These are phyloP conservation scores for Drosophila parvula DNA, from an alignment of 1,140 invertebrate genomes.

Conservation along the genomic window DNA sequence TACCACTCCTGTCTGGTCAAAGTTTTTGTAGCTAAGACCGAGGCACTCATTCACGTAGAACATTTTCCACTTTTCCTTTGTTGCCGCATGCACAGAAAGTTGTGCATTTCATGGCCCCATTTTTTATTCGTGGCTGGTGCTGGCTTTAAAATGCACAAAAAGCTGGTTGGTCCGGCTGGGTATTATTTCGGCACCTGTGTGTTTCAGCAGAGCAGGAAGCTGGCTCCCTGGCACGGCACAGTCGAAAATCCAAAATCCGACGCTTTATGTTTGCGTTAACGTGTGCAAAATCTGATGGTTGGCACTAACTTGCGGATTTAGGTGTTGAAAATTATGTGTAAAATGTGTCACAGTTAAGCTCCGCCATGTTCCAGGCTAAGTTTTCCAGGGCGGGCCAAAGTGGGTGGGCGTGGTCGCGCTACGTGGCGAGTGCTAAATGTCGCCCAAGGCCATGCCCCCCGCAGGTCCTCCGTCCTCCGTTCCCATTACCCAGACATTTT, in stretches of 20 bases:
- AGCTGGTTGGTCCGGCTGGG: conserved; percentile 27
- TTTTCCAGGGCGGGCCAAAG: conserved; percentile 24
- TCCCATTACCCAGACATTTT: conserved; percentile 25
- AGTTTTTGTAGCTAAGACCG: conserved; percentile 15
- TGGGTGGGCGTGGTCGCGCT: conserved; percentile 27
- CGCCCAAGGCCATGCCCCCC: conserved; percentile 59
- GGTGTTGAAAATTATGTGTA: conserved; percentile 82
- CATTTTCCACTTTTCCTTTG: conserved; percentile 20
- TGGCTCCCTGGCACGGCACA: conserved; percentile 25
- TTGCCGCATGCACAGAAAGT: conserved; percentile 46
- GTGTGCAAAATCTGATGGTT: conserved; percentile 80
- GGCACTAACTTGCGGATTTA: conserved; percentile 81
- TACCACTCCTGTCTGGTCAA: conserved; percentile 2
- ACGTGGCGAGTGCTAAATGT: conserved; percentile 71
- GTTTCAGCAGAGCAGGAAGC: conserved; percentile 10
- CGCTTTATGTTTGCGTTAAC: conserved; percentile 80
- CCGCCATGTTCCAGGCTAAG: conserved; percentile 53
- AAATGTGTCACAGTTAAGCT: conserved; percentile 81
- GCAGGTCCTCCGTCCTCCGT: not conserved
- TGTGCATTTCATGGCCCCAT: conserved; percentile 45
- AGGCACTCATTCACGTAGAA: conserved; percentile 8
- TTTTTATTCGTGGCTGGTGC: conserved; percentile 30
- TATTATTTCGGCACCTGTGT: conserved; percentile 3
- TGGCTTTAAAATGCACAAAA: conserved; percentile 58
- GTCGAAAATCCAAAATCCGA: conserved; percentile 64